Evolutionary conservation across 2,888 invertebrate genomes (phyloP).

Genomic region (Parapristionchus giblindavisi): DNA sequence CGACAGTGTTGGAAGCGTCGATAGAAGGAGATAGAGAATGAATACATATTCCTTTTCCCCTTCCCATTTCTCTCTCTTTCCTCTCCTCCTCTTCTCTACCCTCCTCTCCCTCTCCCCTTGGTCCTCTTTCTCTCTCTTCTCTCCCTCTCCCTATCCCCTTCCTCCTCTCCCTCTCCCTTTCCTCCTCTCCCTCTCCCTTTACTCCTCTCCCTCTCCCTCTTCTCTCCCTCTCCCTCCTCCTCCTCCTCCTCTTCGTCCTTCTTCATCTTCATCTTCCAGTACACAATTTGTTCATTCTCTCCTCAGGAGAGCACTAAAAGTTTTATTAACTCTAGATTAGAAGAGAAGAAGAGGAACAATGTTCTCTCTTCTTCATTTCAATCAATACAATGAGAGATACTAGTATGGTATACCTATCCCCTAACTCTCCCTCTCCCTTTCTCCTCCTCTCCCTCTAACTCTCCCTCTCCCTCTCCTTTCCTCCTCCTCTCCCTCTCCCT

Average conservation of each 20-base stretch:
- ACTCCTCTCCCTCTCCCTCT: constrained; percentile 9
- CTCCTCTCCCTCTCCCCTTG: too few species aligned
- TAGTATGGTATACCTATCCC: background rate
- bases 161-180: background rate
- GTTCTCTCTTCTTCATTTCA: background rate
- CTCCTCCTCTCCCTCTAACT: too few species aligned
- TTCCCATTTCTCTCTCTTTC: too few species aligned
- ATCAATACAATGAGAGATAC: background rate
- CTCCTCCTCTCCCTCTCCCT: background rate
- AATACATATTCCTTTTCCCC: too few species aligned
- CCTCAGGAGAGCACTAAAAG: constrained; percentile 25
- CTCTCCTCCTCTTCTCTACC: too few species aligned
- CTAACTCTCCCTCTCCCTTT: background rate
- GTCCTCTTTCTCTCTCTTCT: too few species aligned
- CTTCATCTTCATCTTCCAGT: constrained; percentile 26
- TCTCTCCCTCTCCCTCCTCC: constrained; percentile 4
- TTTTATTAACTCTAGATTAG: constrained; percentile 38
- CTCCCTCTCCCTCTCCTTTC: too few species aligned
- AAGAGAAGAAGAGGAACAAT: constrained; percentile 20
- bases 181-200: background rate
- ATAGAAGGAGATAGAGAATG: too few species aligned
- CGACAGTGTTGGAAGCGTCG: too few species aligned
- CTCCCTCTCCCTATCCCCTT: too few species aligned
- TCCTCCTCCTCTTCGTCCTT: constrained; percentile 1
- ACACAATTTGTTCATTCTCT: too few species aligned